These are phyloP conservation scores for Polydrusus pterygomalis DNA, from an alignment of 2,888 invertebrate species.

Conservation along the genomic window DNA sequence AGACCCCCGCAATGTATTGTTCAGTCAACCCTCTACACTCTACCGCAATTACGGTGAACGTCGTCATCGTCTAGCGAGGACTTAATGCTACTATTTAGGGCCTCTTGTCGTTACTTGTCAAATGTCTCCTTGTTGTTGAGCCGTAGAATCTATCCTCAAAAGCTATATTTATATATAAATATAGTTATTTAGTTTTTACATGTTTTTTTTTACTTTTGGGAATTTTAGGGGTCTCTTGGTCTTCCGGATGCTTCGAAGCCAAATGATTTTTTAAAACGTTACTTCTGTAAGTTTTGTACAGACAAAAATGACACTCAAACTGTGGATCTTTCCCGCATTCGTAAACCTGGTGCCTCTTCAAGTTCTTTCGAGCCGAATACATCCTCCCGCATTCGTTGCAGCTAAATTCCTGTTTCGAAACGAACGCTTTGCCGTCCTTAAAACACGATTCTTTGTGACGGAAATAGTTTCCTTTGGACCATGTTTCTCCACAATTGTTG, in stretches of 20 bases:
- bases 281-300: constrained; percentile 26
- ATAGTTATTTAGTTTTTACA: too few relatives aligned
- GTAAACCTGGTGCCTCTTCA: constrained; percentile 57
- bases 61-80: too few relatives aligned
- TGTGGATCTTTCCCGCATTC: constrained; percentile 58
- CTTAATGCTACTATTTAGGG: too few relatives aligned
- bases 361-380: constrained; percentile 56
- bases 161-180: too few relatives aligned
- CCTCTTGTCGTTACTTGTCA: too few relatives aligned
- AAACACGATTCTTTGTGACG: constrained; percentile 2
- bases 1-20: too few relatives aligned
- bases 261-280: constrained; percentile 20
- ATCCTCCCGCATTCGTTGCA: constrained; percentile 55
- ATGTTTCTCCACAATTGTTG: neutral
- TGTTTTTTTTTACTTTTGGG: too few relatives aligned
- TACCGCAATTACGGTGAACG: too few relatives aligned
- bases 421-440: neutral
- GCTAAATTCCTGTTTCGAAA: neutral
- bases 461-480: constrained; percentile 5
- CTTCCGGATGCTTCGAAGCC: constrained; percentile 15
- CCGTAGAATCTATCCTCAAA: too few relatives aligned
- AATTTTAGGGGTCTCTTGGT: too few relatives aligned
- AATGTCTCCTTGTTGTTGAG: too few relatives aligned
- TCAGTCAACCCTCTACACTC: too few relatives aligned
- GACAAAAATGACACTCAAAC: constrained; percentile 57